These are phyloP conservation scores for Sylvilagus bachmani DNA, from an alignment of 2,113 vertebrate genomes.

Conservation along the genomic window DNA sequence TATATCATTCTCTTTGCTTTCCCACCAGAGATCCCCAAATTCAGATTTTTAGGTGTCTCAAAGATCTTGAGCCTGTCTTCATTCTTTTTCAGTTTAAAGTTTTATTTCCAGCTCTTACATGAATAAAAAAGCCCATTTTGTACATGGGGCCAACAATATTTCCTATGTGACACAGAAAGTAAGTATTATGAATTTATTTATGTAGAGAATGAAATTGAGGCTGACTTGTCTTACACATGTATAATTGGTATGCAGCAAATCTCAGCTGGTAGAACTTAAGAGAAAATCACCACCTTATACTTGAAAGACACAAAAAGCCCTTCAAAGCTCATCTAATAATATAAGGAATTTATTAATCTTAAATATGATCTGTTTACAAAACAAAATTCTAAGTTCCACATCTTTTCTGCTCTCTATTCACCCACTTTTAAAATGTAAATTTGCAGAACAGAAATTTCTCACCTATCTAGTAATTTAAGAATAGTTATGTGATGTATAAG, in stretches of 20 bases:
- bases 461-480: background rate
- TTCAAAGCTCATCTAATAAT: background rate
- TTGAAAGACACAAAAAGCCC: background rate
- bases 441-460: background rate
- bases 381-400: background rate
- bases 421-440: background rate
- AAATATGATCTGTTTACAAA: background rate
- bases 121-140: background rate
- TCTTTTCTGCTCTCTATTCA: background rate
- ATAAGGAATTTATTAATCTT: background rate
- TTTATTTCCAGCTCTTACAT: background rate
- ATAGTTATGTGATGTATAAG: background rate
- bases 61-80: too few species aligned
- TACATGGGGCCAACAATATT: background rate
- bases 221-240: background rate
- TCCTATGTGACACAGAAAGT: background rate
- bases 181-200: background rate
- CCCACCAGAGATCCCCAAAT: too few species aligned
- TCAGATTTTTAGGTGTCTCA: too few species aligned
- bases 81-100: too few species aligned
- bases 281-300: background rate
- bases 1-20: too few species aligned
- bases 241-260: background rate
- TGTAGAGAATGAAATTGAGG: background rate
- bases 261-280: background rate